These are phyloP conservation scores for Nomada lathburiana DNA, from an alignment of 2,888 invertebrate species.

Conservation along the genomic window DNA sequence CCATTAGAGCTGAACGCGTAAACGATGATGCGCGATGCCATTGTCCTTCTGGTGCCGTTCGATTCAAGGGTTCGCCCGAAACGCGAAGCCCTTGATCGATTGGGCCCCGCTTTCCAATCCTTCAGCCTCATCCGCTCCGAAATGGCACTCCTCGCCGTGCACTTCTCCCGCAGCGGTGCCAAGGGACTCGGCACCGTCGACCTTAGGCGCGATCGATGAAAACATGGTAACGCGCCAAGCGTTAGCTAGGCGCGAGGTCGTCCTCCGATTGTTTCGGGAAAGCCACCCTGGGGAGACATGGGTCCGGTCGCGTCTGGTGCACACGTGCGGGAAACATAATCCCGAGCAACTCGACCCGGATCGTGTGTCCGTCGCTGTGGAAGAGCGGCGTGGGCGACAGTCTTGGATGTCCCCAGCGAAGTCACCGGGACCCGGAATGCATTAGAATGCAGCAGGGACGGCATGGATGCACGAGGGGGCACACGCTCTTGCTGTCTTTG, in stretches of 20 bases:
- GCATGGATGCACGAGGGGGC: constrained; percentile 21
- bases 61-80: neutral
- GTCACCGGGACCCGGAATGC: constrained; percentile 37
- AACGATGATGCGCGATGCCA: constrained; percentile 32
- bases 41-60: constrained; percentile 19
- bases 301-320: constrained; percentile 53
- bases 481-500: constrained; percentile 16
- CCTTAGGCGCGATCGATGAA: no score
- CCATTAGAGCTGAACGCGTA: constrained; percentile 39
- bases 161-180: neutral
- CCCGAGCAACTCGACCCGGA: constrained; percentile 43
- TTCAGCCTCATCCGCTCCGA: neutral
- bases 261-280: constrained; percentile 15
- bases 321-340: constrained; percentile 70
- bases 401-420: constrained; percentile 50
- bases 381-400: constrained; percentile 53
- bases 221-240: neutral
- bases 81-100: constrained; percentile 22
- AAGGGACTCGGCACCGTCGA: no score
- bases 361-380: constrained; percentile 57
- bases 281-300: constrained; percentile 9
- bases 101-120: neutral
- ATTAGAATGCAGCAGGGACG: constrained; percentile 32
- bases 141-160: neutral
- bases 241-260: no score